These are phyloP conservation scores for Eupithecia subfuscata DNA, from an alignment of 2,888 invertebrate genomes.

Conservation along the genomic window DNA sequence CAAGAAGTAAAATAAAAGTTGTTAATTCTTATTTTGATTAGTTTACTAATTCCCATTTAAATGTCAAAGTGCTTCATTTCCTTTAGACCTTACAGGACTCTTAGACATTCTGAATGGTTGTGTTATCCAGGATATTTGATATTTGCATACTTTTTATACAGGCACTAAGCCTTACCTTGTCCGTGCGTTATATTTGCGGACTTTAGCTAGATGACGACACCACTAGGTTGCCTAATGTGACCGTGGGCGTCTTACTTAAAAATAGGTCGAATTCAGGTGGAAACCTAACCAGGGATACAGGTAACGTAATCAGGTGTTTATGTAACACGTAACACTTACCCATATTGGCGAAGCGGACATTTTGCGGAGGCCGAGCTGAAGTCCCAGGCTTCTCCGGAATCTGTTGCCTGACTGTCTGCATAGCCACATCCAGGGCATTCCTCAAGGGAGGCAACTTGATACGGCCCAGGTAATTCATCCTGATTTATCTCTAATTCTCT, in stretches of 20 bases:
- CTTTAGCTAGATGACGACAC: not conserved
- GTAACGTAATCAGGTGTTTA: not conserved
- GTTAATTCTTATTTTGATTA: too few species aligned
- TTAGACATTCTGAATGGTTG: not conserved
- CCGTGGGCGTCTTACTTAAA: not conserved
- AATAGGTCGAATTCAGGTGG: not conserved
- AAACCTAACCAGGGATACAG: not conserved
- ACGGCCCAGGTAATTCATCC: slow-evolving; percentile 76
- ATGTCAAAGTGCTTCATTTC: not conserved
- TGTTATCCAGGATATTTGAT: not conserved
- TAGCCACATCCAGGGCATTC: slow-evolving; percentile 91
- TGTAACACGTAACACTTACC: slow-evolving; percentile 58
- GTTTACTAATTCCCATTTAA: not conserved
- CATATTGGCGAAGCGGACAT: slow-evolving; percentile 81
- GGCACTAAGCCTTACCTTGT: not conserved
- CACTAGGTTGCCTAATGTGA: not conserved
- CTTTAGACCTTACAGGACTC: too few species aligned
- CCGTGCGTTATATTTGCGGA: not conserved
- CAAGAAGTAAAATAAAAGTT: too few species aligned
- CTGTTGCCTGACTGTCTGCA: slow-evolving; percentile 91
- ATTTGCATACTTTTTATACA: not conserved
- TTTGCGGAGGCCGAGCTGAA: slow-evolving; percentile 78
- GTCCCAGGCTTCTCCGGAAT: slow-evolving; percentile 87
- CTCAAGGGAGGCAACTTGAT: slow-evolving; percentile 88
- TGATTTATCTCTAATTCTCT: slow-evolving; percentile 35